Evolutionary conservation across 2,797 vertebrate genomes (phyloP), one percentile per base, ranked within the genome.

Genomic region (Sebastes hubbsi): DNA sequence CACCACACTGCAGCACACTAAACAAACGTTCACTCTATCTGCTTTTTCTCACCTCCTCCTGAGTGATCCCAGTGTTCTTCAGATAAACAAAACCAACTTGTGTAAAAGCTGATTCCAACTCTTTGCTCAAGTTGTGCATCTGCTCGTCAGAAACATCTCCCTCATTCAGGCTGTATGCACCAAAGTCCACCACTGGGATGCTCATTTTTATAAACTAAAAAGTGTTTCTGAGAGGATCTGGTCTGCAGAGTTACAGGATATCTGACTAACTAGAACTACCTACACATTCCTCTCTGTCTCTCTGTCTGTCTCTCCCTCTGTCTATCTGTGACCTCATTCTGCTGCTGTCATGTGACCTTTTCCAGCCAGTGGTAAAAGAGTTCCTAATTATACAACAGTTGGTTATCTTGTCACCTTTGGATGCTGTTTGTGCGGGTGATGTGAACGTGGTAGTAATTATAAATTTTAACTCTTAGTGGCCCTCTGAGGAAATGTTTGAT

Each of bases 51-150:
- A 96, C 96, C 90, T 95, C 92, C 36, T 91, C 59, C 38, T 89
- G 89, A 1, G 58, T 69, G 22, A 96, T 95, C 8, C 95, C 96
- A 1, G 93, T 92, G 77, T 96, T 96, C 78, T 87, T 27, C 32
- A 96, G 77, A 62, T 94, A 95, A 18, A 95, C 94, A 49, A 96
- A 95, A 0, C 96, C 96, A 1, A 95, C 81, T 8, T 93, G 81
- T 0, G 75, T 90, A 11, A 96, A 95, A 1, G 95, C 95, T 0
- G 9, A 38, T 54, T 71, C 83, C 16, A 96, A 9, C 73, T 93
- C 78, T 11, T 42, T 2, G 55, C 83, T 71, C 54, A 96, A 4
- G 0, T 2, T 1, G 0, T 38, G 64, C 62, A 94, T 24, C 10
- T 86, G 60, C 5, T 90, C 42, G 2, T 65, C 79, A 0, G 27